phyloP scores from a whole-genome alignment of 2,888 invertebrate genomes.

The Eupithecia exiguata region DNA sequence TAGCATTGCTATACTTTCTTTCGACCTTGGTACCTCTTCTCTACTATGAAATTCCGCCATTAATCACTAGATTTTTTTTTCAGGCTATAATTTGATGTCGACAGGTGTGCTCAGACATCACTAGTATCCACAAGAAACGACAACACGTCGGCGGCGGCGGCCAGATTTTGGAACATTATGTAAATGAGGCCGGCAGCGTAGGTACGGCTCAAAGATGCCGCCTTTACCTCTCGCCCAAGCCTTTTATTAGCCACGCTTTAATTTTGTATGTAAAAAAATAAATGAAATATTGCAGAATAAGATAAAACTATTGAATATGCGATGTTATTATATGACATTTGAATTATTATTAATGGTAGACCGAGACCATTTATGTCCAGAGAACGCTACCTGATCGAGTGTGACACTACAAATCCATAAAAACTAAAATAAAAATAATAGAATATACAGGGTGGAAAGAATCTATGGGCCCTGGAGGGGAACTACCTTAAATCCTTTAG shows the following conservation, averaged over 20 bases:
- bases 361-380: not conserved
- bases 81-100: slow-evolving; percentile 33
- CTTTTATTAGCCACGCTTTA: slow-evolving; percentile 70
- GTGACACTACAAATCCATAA: too few relatives aligned
- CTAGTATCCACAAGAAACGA: slow-evolving; percentile 56
- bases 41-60: not conserved
- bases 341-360: not conserved
- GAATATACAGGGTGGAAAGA: too few relatives aligned
- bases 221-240: slow-evolving; percentile 60
- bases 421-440: too few relatives aligned
- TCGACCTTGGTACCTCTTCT: not conserved
- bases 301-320: slow-evolving; percentile 39
- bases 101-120: slow-evolving; percentile 59
- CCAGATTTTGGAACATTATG: slow-evolving; percentile 75
- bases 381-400: not conserved
- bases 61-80: slow-evolving; percentile 2
- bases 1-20: not conserved
- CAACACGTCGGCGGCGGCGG: slow-evolving; percentile 55
- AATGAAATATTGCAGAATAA: slow-evolving; percentile 57
- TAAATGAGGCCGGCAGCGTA: slow-evolving; percentile 67
- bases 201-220: slow-evolving; percentile 64
- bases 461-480: too few relatives aligned
- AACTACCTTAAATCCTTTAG: too few relatives aligned
- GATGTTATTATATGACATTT: slow-evolving; percentile 8
- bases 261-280: slow-evolving; percentile 60